Conservation (phyloP, 2,797 vertebrate genomes). For the Gobionotothen gibberifrons region DNA sequence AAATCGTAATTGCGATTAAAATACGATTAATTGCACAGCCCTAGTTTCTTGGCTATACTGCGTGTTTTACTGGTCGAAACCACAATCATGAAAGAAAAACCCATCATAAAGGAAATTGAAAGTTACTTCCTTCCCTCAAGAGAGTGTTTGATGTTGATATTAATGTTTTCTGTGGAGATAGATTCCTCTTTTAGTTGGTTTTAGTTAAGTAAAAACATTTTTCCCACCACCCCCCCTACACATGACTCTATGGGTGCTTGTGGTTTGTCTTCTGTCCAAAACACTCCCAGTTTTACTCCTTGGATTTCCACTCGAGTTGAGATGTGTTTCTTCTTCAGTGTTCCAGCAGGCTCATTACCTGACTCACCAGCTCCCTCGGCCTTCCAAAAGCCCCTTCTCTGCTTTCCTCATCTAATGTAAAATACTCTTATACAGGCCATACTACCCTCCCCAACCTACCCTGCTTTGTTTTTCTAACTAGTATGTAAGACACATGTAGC, state of each 20-base stretch:
- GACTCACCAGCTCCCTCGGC: constrained; percentile 45
- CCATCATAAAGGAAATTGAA: constrained; percentile 39
- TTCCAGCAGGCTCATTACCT: constrained; percentile 61
- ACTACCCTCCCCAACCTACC: constrained; percentile 30
- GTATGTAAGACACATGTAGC: constrained; percentile 55
- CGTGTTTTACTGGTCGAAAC: constrained; percentile 23
- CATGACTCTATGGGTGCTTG: constrained; percentile 16
- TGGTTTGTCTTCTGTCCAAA: constrained; percentile 30
- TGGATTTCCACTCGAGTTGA: constrained; percentile 29
- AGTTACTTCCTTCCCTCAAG: constrained; percentile 22
- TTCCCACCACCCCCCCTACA: constrained; percentile 10
- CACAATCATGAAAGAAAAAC: constrained; percentile 25
- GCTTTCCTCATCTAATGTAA: constrained; percentile 71
- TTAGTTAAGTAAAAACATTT: neutral
- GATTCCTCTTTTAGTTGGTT: constrained; percentile 13
- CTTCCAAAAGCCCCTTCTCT: constrained; percentile 49
- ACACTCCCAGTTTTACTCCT: constrained; percentile 23
- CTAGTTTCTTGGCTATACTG: neutral
- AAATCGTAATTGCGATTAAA: no score
- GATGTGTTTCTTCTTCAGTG: constrained; percentile 29
- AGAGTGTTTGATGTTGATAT: constrained; percentile 22
- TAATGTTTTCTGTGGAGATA: constrained; percentile 49
- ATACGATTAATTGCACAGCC: no score
- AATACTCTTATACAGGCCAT: constrained; percentile 58
- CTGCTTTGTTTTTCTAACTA: constrained; percentile 52